Evolutionary conservation across 2,888 invertebrate genomes (phyloP).

Genomic region (Standfussiana lucernea): DNA sequence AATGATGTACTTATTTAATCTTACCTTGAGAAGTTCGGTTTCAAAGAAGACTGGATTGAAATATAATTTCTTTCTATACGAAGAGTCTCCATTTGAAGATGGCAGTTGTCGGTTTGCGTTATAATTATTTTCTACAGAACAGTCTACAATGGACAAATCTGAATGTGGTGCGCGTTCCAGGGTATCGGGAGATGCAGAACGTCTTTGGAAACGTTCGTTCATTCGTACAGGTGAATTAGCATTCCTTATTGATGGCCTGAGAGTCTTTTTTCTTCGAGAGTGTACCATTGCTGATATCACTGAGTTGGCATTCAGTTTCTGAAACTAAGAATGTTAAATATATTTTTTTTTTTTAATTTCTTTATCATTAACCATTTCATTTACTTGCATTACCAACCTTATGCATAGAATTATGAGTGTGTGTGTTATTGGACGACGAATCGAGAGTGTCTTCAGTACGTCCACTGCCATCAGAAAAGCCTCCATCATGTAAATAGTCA

Average conservation of each 20-base stretch:
- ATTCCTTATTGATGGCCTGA: constrained; percentile 78
- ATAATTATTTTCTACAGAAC: constrained; percentile 79
- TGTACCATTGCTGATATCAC: constrained; percentile 88
- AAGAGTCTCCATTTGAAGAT: constrained; percentile 82
- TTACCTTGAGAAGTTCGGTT: constrained; percentile 95
- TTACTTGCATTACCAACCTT: constrained; percentile 72
- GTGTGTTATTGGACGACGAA: constrained; percentile 78
- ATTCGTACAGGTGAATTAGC: constrained; percentile 78
- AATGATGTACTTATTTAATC: neutral
- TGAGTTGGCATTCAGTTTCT: constrained; percentile 81
- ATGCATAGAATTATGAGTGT: constrained; percentile 78
- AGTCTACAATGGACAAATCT: constrained; percentile 87
- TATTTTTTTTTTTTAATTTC: constrained; percentile 26
- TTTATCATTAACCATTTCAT: constrained; percentile 4
- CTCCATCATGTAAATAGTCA: constrained; percentile 81
- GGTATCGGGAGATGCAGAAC: constrained; percentile 85
- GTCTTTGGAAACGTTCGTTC: constrained; percentile 81
- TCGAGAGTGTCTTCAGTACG: constrained; percentile 84
- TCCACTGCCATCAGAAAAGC: constrained; percentile 85
- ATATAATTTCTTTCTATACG: constrained; percentile 94
- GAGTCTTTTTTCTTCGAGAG: constrained; percentile 82
- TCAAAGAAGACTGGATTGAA: constrained; percentile 98
- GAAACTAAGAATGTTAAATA: constrained; percentile 74
- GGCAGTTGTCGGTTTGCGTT: constrained; percentile 74
- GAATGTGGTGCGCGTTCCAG: constrained; percentile 88